Conservation (phyloP, 1,140 invertebrate species). For the Papilio helenus region DNA sequence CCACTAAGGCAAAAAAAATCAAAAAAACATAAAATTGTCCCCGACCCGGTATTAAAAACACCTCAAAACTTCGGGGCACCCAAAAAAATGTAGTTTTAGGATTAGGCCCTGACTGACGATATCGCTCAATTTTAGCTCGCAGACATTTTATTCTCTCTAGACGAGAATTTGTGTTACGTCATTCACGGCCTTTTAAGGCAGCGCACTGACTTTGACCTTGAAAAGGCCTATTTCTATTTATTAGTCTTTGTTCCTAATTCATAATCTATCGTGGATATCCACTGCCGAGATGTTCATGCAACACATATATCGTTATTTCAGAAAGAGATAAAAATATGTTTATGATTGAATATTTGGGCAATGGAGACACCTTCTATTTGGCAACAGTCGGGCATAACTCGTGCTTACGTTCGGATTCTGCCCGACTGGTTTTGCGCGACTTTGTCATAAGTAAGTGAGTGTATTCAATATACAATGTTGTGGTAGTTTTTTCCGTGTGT, state of each 20-base stretch:
- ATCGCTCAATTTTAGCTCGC: neutral
- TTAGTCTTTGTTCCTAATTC: neutral
- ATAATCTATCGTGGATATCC: neutral
- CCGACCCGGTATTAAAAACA: neutral
- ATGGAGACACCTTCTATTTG: neutral
- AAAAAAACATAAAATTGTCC: neutral
- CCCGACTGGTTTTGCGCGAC: neutral
- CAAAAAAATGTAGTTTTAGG: conserved; percentile 12
- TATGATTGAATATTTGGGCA: neutral
- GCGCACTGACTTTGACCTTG: neutral
- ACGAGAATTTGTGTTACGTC: conserved; percentile 16
- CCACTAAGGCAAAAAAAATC: too few relatives aligned
- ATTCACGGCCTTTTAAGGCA: neutral
- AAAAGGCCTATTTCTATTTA: neutral
- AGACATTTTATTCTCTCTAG: neutral
- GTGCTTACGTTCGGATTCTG: neutral
- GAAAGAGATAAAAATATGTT: neutral
- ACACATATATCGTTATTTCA: neutral
- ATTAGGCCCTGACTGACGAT: conserved; percentile 19
- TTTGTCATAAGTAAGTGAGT: neutral
- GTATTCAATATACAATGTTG: conserved; percentile 31
- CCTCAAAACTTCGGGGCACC: neutral
- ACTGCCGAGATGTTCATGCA: neutral
- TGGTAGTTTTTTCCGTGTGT: conserved; percentile 1
- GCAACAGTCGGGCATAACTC: neutral